Conservation (phyloP, 64 coral and sea anemone genomes). For the Pocillopora verrucosa region DNA sequence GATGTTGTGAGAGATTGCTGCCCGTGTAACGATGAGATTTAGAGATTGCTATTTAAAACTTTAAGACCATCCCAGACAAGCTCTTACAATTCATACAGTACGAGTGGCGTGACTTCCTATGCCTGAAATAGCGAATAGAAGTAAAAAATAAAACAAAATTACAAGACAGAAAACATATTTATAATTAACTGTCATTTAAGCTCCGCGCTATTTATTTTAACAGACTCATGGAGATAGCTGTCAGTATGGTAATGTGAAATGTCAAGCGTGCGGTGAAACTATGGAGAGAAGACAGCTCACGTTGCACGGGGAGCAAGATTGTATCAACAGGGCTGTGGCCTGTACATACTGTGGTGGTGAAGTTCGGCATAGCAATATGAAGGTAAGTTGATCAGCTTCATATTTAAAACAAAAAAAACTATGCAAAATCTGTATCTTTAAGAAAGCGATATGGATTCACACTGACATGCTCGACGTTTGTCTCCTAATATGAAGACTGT, state of each 20-base stretch:
- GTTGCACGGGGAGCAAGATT: neutral
- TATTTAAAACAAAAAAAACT: neutral
- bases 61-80: no score
- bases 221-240: slow-evolving; percentile 11
- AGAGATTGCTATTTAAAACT: neutral
- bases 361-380: neutral
- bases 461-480: no score
- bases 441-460: no score
- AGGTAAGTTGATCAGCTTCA: neutral
- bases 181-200: neutral
- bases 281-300: neutral
- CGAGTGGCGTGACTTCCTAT: no score
- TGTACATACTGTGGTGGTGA: neutral
- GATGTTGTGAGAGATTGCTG: no score
- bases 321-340: neutral
- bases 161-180: no score
- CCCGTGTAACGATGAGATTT: no score
- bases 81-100: no score
- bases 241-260: neutral
- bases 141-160: no score
- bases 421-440: neutral
- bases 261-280: neutral
- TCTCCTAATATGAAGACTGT: no score
- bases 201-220: neutral
- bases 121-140: no score